Conservation (phyloP, 1,140 invertebrate species). For the Drosophila seguyi region DNA sequence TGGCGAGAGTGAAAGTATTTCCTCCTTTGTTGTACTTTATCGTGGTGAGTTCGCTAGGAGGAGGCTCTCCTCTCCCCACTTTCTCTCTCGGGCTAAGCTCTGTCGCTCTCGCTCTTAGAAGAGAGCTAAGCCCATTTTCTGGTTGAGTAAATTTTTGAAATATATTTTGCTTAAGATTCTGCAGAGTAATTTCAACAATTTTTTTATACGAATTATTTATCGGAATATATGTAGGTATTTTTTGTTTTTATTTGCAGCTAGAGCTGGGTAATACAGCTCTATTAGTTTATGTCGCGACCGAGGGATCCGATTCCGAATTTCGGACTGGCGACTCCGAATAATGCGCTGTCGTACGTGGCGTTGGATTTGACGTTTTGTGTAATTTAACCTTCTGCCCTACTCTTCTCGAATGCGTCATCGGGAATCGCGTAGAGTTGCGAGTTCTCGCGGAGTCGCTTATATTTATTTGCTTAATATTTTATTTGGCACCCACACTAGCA, state of each 20-base stretch:
- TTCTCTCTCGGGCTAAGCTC: slow-evolving; percentile 17
- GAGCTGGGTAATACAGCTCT: slow-evolving; percentile 6
- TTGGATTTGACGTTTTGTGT: slow-evolving; percentile 68
- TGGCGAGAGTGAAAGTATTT: slow-evolving; percentile 78
- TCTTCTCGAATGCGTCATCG: slow-evolving; percentile 79
- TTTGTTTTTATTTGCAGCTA: not conserved
- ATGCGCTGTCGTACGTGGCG: slow-evolving; percentile 47
- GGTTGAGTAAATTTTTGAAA: slow-evolving; percentile 49
- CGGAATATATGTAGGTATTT: not conserved
- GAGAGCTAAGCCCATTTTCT: slow-evolving; percentile 57
- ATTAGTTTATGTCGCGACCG: slow-evolving; percentile 36
- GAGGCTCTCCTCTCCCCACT: slow-evolving; percentile 13
- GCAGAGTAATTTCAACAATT: slow-evolving; percentile 8
- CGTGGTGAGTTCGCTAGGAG: slow-evolving; percentile 48
- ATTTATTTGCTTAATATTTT: slow-evolving; percentile 69
- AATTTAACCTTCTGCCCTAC: slow-evolving; percentile 84
- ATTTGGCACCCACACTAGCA: slow-evolving; percentile 58
- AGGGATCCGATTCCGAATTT: slow-evolving; percentile 39
- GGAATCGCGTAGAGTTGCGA: slow-evolving; percentile 42
- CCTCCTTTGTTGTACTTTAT: slow-evolving; percentile 42
- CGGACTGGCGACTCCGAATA: slow-evolving; percentile 47
- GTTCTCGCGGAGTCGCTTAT: slow-evolving; percentile 33
- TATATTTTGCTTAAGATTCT: slow-evolving; percentile 34
- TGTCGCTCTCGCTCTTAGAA: slow-evolving; percentile 9
- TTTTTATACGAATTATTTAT: not conserved